Conservation (phyloP, 1,140 invertebrate genomes). For the Phymastichus coffea region DNA sequence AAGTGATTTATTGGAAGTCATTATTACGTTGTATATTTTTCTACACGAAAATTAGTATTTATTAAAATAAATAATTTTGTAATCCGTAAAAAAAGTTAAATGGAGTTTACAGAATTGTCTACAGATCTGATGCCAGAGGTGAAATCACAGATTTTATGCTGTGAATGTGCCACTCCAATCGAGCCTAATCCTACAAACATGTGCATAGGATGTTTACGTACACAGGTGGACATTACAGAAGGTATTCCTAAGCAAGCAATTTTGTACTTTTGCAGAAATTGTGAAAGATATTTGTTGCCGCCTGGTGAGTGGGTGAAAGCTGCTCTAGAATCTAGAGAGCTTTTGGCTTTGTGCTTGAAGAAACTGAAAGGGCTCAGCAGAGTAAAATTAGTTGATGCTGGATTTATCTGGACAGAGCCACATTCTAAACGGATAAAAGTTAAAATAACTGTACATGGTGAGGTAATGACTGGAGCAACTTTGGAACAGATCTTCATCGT, state of each 20-base stretch:
- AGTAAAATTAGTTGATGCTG: conserved; percentile 91
- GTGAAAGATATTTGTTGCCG: conserved; percentile 93
- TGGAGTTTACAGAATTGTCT: neutral
- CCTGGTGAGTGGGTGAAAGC: conserved; percentile 89
- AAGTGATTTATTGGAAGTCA: no score
- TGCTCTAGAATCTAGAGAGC: conserved; percentile 87
- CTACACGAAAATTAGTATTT: neutral
- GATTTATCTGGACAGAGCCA: conserved; percentile 98
- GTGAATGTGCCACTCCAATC: conserved; percentile 78
- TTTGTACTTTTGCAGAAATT: conserved; percentile 86
- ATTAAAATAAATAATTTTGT: neutral
- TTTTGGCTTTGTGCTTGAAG: conserved; percentile 90
- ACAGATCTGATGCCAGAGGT: conserved; percentile 32
- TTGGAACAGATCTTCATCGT: conserved; percentile 92
- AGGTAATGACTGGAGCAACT: conserved; percentile 81
- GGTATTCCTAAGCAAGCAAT: conserved; percentile 93
- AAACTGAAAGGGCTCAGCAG: conserved; percentile 89
- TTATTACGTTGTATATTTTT: no score
- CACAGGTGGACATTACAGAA: conserved; percentile 92
- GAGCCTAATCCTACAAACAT: conserved; percentile 96
- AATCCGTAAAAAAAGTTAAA: neutral
- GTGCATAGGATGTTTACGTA: conserved; percentile 91
- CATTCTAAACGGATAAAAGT: conserved; percentile 97
- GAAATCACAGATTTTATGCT: conserved; percentile 61
- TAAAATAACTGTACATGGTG: conserved; percentile 95